Evolutionary conservation across 2,888 invertebrate genomes (phyloP).

Genomic region (Brachyptera risi): DNA sequence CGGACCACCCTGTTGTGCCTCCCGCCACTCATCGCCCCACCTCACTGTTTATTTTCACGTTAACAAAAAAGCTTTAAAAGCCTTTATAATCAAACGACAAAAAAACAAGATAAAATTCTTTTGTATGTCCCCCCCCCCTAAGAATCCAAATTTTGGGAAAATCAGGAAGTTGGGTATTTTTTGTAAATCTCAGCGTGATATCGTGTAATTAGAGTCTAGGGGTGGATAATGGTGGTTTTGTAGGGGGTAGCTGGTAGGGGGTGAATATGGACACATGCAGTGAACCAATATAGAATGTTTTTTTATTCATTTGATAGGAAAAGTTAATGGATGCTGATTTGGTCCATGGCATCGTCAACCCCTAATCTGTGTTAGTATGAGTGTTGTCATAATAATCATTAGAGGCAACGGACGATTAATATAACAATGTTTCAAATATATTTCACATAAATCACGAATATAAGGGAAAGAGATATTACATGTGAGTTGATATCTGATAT

Average conservation of each 20-base stretch:
- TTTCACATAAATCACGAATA: no score
- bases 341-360: conserved; percentile 1
- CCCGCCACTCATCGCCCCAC: neutral
- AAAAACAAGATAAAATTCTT: neutral
- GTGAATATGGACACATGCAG: neutral
- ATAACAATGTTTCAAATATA: no score
- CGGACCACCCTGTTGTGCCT: conserved; percentile 9
- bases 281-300: neutral
- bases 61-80: conserved; percentile 12
- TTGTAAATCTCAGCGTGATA: conserved; percentile 1
- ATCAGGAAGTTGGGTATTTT: conserved; percentile 3
- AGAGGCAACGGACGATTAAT: neutral
- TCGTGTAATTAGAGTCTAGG: conserved; percentile 9
- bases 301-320: conserved; percentile 7
- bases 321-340: conserved; percentile 14
- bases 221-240: neutral
- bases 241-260: neutral
- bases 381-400: conserved; percentile 19
- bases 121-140: neutral
- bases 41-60: conserved; percentile 17
- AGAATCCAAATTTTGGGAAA: conserved; percentile 1
- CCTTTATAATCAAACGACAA: conserved; percentile 7
- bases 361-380: neutral
- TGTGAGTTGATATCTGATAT: no score
- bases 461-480: no score